These are phyloP conservation scores for Aspidapion aeneum DNA, from an alignment of 2,888 invertebrate species.

Conservation along the genomic window DNA sequence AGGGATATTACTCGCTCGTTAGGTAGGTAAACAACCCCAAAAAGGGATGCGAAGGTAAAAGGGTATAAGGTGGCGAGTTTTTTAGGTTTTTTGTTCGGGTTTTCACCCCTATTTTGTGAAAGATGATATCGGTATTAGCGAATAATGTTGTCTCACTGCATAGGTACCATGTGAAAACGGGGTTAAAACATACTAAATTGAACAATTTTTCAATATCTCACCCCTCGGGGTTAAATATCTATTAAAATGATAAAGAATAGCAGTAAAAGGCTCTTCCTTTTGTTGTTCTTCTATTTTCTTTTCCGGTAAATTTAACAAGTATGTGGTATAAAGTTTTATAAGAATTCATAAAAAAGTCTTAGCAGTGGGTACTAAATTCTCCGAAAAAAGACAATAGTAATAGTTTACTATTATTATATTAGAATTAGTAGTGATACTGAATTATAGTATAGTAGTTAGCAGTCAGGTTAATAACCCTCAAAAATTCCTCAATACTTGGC, in stretches of 20 bases:
- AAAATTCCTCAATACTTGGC: too few relatives aligned
- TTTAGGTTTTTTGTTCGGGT: conserved; percentile 20
- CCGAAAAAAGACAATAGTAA: too few relatives aligned
- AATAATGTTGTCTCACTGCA: conserved; percentile 36
- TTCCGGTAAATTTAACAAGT: conserved; percentile 24
- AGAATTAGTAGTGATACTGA: too few relatives aligned
- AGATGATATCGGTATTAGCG: conserved; percentile 47
- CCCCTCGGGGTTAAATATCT: conserved; percentile 11
- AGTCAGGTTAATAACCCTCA: too few relatives aligned
- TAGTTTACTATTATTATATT: too few relatives aligned
- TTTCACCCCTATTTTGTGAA: conserved; percentile 38
- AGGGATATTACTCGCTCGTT: too few relatives aligned
- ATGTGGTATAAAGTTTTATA: too few relatives aligned
- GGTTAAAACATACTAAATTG: conserved; percentile 38
- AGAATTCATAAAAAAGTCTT: too few relatives aligned
- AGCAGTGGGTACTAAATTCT: too few relatives aligned
- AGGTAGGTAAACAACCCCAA: conserved; percentile 35
- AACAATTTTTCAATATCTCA: conserved; percentile 33
- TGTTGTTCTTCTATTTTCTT: conserved; percentile 22
- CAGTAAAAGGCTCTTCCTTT: conserved; percentile 14
- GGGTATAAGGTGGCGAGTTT: conserved; percentile 22
- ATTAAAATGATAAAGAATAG: neutral
- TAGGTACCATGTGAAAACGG: conserved; percentile 40
- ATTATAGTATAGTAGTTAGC: too few relatives aligned
- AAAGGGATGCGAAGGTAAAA: conserved; percentile 5